Base-by-base conservation (phyloP, 1,140 invertebrate genomes). In the Lordiphosa mommai region DNA sequence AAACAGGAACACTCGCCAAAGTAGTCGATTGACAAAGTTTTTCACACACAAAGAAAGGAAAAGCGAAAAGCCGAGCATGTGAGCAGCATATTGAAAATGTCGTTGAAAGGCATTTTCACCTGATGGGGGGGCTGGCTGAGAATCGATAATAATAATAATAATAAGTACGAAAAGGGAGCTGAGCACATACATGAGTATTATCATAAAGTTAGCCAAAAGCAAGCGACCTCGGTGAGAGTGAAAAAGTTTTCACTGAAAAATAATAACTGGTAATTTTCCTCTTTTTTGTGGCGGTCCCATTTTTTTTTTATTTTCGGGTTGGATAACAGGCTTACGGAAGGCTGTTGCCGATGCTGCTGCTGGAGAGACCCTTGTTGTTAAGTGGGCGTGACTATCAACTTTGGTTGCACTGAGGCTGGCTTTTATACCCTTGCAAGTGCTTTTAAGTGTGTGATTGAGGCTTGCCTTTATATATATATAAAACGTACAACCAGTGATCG, bases 11-110 rank as follows among this genome's bases (percentile, higher is more conserved):
- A 50, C 38, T 53, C 44, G 47, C 5, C 5, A 23, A 29, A 36
- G 52, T 37, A 20, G 29, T 59, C 71, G 71, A 71, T 80, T 80
- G 71, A 82, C 66, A 84, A 80, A 82, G 50, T 84, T 82, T 77
- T 44, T 10, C 29, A 49, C 29, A 36, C 14, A 36, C 3, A 48
- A n/a, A 37, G 38, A 55, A 60, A 47, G 46, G 47, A 60, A 53
- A 58, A 53, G 47, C 44, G 30, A 44, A 17, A 40, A 50, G 46
- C 29, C 32, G 58, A 58, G 56, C 56, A 72, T 82, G 76, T 72
- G 76, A 61, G 47, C 61, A 63, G 70, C 71, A 80, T 74, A 68
- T 71, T 74, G 71, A 76, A 68, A 71, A 58, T 34, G 48, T 7
- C 43, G 56, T 36, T 53, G 47, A 63, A 41, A 61, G 51, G 48